Evolutionary conservation across 2,888 invertebrate genomes (phyloP).

Genomic region (Cantharis lateralis): DNA sequence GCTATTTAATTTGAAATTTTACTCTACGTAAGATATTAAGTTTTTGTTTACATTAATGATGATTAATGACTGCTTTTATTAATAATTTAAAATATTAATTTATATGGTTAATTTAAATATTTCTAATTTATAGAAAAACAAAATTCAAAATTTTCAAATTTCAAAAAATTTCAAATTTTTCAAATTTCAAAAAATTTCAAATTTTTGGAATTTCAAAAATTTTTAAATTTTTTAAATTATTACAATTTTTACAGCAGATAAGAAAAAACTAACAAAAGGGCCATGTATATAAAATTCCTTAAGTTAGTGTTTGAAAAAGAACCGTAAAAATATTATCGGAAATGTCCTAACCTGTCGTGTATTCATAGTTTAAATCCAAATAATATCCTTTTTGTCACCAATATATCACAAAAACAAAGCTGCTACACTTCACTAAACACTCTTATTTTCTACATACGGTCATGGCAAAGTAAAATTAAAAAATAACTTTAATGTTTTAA

Average conservation of each 20-base stretch:
- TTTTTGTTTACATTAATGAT: neutral
- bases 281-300: constrained; percentile 28
- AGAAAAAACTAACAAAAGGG: constrained; percentile 32
- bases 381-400: constrained; percentile 31
- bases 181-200: no score
- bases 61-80: neutral
- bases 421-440: constrained; percentile 15
- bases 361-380: constrained; percentile 35
- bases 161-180: no score
- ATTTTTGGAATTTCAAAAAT: no score
- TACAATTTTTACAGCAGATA: neutral
- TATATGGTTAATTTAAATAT: no score
- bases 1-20: neutral
- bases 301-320: constrained; percentile 20
- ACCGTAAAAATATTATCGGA: neutral
- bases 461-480: constrained; percentile 39
- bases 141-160: no score
- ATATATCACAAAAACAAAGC: constrained; percentile 34
- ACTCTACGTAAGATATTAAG: neutral
- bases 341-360: constrained; percentile 34
- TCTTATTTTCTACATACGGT: constrained; percentile 29
- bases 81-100: neutral
- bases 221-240: no score
- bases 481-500: constrained; percentile 38
- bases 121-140: no score